A percentile compares a stretch with the other conserved stretches of the same genome.
Evolutionary conservation across 1,140 invertebrate genomes (phyloP).

Genomic region (Lethocerus indicus): DNA sequence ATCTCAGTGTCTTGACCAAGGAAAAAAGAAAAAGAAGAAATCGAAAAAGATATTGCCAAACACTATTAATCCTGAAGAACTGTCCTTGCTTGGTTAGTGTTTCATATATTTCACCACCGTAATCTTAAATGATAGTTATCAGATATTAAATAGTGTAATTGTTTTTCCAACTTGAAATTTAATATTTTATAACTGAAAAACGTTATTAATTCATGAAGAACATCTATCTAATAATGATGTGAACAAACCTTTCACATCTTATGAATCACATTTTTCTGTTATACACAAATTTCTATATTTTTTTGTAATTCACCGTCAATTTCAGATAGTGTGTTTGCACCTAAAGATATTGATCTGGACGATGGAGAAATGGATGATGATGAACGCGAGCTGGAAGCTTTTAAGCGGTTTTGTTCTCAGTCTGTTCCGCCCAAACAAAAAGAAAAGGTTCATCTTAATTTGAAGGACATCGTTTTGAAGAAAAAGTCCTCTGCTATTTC

Average conservation of each 20-base stretch:
- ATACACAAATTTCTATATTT: background rate
- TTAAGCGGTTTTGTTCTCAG: conserved; percentile 60
- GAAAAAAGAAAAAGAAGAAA: conserved; percentile 20
- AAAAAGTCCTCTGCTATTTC: too few relatives aligned
- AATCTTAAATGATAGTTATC: too few relatives aligned
- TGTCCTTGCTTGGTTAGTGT: conserved; percentile 4
- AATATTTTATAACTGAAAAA: background rate
- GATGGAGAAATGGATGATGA: conserved; percentile 56
- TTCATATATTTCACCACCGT: background rate
- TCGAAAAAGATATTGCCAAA: conserved; percentile 12
- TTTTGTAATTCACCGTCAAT: background rate
- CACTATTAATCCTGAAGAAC: conserved; percentile 8
- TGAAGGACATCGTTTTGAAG: conserved; percentile 53
- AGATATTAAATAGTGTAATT: too few relatives aligned
- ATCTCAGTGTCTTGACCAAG: too few relatives aligned
- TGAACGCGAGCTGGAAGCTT: conserved; percentile 57
- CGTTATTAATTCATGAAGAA: background rate
- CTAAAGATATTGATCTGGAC: conserved; percentile 55
- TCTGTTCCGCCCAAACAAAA: conserved; percentile 46
- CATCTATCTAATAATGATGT: background rate
- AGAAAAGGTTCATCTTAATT: conserved; percentile 50
- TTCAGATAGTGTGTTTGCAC: conserved; percentile 59
- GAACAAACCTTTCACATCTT: too few relatives aligned
- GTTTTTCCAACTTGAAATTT: too few relatives aligned
- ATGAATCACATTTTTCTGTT: background rate